Evolutionary conservation across 2,888 invertebrate species (phyloP).

Genomic region (Ischnus inquisitorius): DNA sequence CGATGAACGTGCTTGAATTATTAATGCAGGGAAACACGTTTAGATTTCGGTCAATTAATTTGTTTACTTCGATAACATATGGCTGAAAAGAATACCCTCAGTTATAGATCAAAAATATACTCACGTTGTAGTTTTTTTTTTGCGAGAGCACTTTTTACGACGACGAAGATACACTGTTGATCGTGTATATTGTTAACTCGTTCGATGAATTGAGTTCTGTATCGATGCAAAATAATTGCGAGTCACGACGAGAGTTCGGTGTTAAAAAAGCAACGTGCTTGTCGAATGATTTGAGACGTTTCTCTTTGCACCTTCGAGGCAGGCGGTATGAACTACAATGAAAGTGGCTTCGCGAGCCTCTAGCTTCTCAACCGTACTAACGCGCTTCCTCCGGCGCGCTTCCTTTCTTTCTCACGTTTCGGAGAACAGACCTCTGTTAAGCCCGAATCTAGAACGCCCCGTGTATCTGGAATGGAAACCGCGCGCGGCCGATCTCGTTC

Average conservation of each 20-base stretch:
- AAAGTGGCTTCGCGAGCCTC: constrained; percentile 79
- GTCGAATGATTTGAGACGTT: constrained; percentile 31
- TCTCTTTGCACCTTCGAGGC: constrained; percentile 75
- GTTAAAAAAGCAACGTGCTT: constrained; percentile 3
- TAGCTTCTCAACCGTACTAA: constrained; percentile 61
- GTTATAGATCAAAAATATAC: constrained; percentile 39
- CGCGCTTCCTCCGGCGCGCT: constrained; percentile 63
- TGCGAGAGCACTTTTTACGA: constrained; percentile 54
- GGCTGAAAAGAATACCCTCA: not conserved
- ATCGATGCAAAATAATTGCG: constrained; percentile 20
- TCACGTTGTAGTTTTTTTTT: constrained; percentile 59
- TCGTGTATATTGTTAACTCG: not conserved
- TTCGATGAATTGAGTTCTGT: constrained; percentile 29
- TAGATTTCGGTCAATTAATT: not conserved
- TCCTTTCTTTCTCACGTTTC: constrained; percentile 73
- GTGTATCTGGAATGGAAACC: constrained; percentile 75
- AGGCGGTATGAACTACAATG: constrained; percentile 82
- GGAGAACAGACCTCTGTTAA: constrained; percentile 59
- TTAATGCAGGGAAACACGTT: not conserved
- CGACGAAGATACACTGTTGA: constrained; percentile 30
- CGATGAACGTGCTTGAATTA: not conserved
- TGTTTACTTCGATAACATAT: not conserved
- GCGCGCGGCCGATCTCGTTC: constrained; percentile 64
- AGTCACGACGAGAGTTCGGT: not conserved
- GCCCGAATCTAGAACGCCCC: constrained; percentile 76